These are phyloP conservation scores for Mythimna loreyi DNA, from an alignment of 2,888 invertebrate genomes.

Conservation along the genomic window DNA sequence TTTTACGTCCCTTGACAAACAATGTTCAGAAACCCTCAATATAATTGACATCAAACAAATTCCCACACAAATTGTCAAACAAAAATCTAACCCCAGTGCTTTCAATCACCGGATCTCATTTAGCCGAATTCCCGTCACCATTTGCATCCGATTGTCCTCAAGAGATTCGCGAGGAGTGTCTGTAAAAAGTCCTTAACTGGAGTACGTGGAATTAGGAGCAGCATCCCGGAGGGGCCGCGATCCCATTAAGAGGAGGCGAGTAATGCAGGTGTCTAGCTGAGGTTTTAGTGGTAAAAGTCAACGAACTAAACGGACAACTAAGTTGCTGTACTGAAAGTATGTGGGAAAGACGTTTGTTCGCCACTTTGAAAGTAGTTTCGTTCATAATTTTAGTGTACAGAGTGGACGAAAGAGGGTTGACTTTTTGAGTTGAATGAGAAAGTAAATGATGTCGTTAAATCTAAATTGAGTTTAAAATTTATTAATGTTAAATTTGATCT, in stretches of 20 bases:
- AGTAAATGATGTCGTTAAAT: background rate
- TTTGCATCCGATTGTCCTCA: conserved; percentile 82
- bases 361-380: conserved; percentile 25
- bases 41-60: conserved; percentile 41
- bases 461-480: background rate
- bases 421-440: background rate
- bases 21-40: conserved; percentile 8
- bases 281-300: conserved; percentile 67
- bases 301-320: conserved; percentile 63
- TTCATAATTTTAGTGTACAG: background rate
- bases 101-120: conserved; percentile 67
- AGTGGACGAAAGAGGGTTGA: background rate
- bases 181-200: conserved; percentile 82
- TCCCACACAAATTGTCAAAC: conserved; percentile 42
- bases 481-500: too few relatives aligned
- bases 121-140: conserved; percentile 75
- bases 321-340: conserved; percentile 42
- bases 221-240: conserved; percentile 75
- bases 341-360: conserved; percentile 23
- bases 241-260: conserved; percentile 76
- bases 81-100: conserved; percentile 32
- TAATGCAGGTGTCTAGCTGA: conserved; percentile 75
- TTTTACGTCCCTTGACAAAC: background rate
- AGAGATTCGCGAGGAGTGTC: conserved; percentile 81
- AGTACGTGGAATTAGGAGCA: conserved; percentile 82